Evolutionary conservation across 2,113 vertebrate species (phyloP).

Genomic region (Ivindomyrus marchei): DNA sequence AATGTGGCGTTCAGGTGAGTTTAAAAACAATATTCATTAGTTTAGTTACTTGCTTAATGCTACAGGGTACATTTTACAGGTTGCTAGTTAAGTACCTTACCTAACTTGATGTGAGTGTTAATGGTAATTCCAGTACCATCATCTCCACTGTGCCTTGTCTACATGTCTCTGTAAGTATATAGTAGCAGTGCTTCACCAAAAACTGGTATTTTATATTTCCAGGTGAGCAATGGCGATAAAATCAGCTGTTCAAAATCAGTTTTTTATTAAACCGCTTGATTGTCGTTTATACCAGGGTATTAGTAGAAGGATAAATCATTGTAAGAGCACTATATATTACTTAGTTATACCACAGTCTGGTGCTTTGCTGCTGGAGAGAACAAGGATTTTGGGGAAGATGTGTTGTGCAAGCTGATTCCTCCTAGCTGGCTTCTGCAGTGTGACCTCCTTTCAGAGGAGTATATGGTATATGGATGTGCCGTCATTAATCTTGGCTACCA

Average conservation of each 20-base stretch:
- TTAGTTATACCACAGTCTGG: neutral
- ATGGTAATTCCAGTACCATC: neutral
- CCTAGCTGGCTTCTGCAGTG: neutral
- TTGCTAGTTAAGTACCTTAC: neutral
- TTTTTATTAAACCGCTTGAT: neutral
- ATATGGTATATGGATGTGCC: neutral
- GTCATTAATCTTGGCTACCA: neutral
- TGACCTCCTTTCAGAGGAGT: neutral
- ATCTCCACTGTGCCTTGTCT: neutral
- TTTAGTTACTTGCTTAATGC: neutral
- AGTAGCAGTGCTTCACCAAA: neutral
- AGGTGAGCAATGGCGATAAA: neutral
- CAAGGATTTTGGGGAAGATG: neutral
- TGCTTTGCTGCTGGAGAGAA: neutral
- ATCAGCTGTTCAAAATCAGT: neutral
- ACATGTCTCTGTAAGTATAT: neutral
- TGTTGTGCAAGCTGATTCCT: neutral
- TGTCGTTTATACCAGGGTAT: neutral
- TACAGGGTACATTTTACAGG: neutral
- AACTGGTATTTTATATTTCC: neutral
- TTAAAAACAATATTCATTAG: neutral
- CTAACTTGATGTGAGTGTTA: neutral
- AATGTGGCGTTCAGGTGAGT: neutral
- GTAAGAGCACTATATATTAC: neutral
- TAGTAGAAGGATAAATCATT: neutral